Conservation (phyloP, 2,113 vertebrate species). For the Marmota monax region DNA sequence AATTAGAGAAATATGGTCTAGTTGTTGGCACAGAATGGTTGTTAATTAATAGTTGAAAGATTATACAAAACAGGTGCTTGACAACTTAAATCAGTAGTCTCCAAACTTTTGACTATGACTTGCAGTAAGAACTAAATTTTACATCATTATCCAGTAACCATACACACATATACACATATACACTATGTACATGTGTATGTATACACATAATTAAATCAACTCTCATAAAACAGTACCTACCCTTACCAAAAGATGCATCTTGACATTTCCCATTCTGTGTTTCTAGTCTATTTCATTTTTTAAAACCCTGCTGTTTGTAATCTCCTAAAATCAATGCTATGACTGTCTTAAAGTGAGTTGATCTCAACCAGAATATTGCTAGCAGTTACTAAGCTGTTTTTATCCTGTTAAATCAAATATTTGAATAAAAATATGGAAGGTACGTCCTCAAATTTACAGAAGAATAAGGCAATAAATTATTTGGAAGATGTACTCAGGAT, state of each 20-base stretch:
- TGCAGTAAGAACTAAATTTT: conserved; percentile 14
- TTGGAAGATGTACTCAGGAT: conserved; percentile 14
- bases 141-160: not conserved
- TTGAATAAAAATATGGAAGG: not conserved
- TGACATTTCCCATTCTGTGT: not conserved
- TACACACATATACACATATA: not conserved
- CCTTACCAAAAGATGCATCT: not conserved
- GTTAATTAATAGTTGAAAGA: not conserved
- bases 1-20: not conserved
- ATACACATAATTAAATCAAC: not conserved
- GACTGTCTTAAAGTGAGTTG: not conserved
- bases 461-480: not conserved
- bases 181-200: not conserved
- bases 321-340: conserved; percentile 1
- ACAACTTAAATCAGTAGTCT: not conserved
- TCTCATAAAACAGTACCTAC: not conserved
- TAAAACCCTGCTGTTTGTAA: not conserved
- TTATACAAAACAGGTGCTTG: conserved; percentile 1
- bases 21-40: not conserved
- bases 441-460: conserved; percentile 23
- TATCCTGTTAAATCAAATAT: conserved; percentile 35
- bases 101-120: not conserved
- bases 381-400: conserved; percentile 23
- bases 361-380: conserved; percentile 20
- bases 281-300: conserved; percentile 31